Percentiles rank a stretch among this genome's conserved stretches.
Evolutionary conservation across 2,797 vertebrate genomes (phyloP).

Genomic region (Cephalopachus bancanus): DNA sequence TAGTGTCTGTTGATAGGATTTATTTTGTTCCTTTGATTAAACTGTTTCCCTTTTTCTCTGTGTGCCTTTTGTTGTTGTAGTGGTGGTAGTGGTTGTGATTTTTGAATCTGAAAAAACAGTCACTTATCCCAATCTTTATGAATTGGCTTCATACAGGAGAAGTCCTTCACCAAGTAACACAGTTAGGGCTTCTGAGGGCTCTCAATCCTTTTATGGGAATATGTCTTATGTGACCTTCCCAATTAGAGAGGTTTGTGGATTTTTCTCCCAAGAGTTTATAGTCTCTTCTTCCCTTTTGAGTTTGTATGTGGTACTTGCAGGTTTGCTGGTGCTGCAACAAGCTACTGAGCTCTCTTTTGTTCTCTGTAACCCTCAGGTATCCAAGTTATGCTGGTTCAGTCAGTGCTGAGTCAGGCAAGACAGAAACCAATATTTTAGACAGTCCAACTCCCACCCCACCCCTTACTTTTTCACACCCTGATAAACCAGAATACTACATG

Average conservation of each 20-base stretch:
- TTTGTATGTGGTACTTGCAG: background rate
- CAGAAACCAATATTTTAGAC: background rate
- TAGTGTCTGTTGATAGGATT: background rate
- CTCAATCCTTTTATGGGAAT: background rate
- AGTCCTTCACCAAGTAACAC: background rate
- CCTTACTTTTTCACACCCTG: background rate
- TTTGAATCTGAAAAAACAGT: background rate
- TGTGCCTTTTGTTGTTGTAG: background rate
- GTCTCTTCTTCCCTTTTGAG: background rate
- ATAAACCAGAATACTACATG: background rate
- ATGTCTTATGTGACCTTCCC: background rate
- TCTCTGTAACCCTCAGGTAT: background rate
- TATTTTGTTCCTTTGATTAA: slow-evolving; percentile 24
- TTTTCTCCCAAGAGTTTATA: background rate
- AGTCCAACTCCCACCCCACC: background rate
- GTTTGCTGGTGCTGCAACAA: background rate
- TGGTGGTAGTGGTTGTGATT: background rate
- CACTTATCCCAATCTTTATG: background rate
- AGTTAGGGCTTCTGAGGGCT: background rate
- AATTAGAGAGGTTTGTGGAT: background rate
- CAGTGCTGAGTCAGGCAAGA: background rate
- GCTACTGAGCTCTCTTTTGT: background rate
- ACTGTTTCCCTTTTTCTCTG: background rate
- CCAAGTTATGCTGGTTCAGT: background rate
- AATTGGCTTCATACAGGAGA: background rate